A percentile compares a stretch with the other conserved stretches of the same genome.
These are phyloP conservation scores for Gorilla gorilla DNA, from an alignment of 2,113 vertebrate species.

Conservation along the genomic window DNA sequence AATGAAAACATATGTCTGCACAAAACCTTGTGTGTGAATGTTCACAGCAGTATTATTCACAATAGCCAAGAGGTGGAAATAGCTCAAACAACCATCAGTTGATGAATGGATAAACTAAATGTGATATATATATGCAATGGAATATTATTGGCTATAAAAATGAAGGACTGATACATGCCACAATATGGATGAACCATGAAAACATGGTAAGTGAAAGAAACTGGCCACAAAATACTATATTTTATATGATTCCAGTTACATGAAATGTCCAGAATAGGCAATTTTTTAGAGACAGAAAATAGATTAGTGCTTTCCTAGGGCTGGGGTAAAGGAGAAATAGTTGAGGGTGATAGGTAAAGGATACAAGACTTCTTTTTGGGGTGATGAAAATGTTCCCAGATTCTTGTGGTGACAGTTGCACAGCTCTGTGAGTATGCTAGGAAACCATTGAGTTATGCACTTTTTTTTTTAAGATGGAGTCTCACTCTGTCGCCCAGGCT, in stretches of 20 bases:
- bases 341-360: not conserved
- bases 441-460: not conserved
- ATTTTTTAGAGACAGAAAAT: not conserved
- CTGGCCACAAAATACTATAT: not conserved
- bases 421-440: not conserved
- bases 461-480: not conserved
- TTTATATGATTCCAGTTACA: not conserved
- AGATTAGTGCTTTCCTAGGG: not conserved
- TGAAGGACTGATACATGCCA: not conserved
- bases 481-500: too few relatives aligned
- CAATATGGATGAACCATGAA: not conserved
- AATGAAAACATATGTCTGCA: not conserved
- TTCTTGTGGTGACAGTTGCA: not conserved
- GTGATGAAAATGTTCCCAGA: not conserved
- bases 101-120: not conserved
- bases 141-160: not conserved
- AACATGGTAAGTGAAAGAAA: not conserved
- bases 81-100: not conserved
- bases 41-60: not conserved
- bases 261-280: not conserved
- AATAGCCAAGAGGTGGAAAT: not conserved
- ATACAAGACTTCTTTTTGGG: not conserved
- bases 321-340: not conserved
- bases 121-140: not conserved
- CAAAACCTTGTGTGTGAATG: not conserved